Base-by-base conservation (phyloP, 2,113 vertebrate genomes). In the Protobothrops mucrosquamatus region DNA sequence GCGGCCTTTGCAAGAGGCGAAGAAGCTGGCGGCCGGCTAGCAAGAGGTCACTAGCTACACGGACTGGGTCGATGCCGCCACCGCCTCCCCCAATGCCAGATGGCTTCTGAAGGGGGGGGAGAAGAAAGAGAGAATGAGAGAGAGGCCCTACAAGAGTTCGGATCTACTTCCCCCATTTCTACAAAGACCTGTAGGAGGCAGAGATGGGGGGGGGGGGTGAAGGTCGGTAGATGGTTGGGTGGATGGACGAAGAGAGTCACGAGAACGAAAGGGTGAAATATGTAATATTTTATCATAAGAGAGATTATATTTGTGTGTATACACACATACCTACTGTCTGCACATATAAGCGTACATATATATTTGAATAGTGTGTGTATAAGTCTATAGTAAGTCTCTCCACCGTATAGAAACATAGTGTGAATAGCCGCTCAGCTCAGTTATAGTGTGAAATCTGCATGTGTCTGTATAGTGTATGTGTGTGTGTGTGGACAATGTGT, bases 21-120 rank as follows among this genome's bases (percentile, higher is more conserved):
- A 74, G 64, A 74, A 81, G 69, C n/a, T 98, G 95, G 97, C 97
- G 97, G 97, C 96, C 98, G 98, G 97, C 98, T 97, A 98, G 98
- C 98, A 98, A 97, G 97, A 97, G 98, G 98, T 98, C 98, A 97
- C 96, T 96, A 95, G 97, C 98, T 97, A 96, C 98, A 96, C 69
- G 98, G 98, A 97, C 96, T 94, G 97, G 97, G 98, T 98, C 98
- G 97, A 98, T 98, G 98, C 96, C 95, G n/a, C n/a, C n/a, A n/a
- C n/a, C 96, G 95, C 95, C 97, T 97, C 95, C 96, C 96, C 94
- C 96, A 5, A 95, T 96, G 95, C 98, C 98, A 98, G 98, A 98
- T 98, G 98, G 98, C 95, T 98, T 96, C 95, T 95, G 96, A 96
- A 97, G 59, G 95, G 96, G 95, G 96, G 96, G 96, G 96, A 94